Evolutionary conservation across 2,888 invertebrate genomes (phyloP).

Genomic region (Pogonocherus hispidulus): DNA sequence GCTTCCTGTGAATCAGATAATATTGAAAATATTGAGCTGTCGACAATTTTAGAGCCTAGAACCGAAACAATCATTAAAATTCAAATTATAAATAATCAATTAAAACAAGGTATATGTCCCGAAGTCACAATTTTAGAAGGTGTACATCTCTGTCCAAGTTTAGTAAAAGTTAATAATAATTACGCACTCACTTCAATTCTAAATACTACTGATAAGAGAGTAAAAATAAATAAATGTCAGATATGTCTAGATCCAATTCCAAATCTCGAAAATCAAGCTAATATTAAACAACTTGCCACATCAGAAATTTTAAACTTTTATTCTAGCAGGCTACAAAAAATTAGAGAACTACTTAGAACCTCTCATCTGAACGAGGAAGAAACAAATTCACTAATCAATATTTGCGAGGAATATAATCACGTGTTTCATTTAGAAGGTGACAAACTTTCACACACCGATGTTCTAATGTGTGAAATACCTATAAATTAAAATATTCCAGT

Average conservation of each 20-base stretch:
- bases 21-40: no score
- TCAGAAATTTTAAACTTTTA: slow-evolving; percentile 13
- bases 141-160: slow-evolving; percentile 37
- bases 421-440: slow-evolving; percentile 53
- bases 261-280: not conserved
- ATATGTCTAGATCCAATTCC: slow-evolving; percentile 40
- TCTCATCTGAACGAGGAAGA: slow-evolving; percentile 55
- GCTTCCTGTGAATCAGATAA: no score
- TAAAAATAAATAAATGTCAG: slow-evolving; percentile 39
- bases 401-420: slow-evolving; percentile 52
- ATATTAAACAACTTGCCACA: slow-evolving; percentile 15
- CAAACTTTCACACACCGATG: slow-evolving; percentile 48
- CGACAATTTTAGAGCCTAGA: slow-evolving; percentile 41
- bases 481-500: slow-evolving; percentile 35
- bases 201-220: slow-evolving; percentile 44
- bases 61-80: slow-evolving; percentile 48
- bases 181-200: slow-evolving; percentile 43
- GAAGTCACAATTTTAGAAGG: slow-evolving; percentile 39
- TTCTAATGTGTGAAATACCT: slow-evolving; percentile 49
- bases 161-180: slow-evolving; percentile 30
- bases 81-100: slow-evolving; percentile 39
- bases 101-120: slow-evolving; percentile 44
- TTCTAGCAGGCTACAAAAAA: slow-evolving; percentile 20
- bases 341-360: slow-evolving; percentile 28
- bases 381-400: slow-evolving; percentile 46